Conservation (phyloP, 1,140 invertebrate species). For the Drosophila persimilis region DNA sequence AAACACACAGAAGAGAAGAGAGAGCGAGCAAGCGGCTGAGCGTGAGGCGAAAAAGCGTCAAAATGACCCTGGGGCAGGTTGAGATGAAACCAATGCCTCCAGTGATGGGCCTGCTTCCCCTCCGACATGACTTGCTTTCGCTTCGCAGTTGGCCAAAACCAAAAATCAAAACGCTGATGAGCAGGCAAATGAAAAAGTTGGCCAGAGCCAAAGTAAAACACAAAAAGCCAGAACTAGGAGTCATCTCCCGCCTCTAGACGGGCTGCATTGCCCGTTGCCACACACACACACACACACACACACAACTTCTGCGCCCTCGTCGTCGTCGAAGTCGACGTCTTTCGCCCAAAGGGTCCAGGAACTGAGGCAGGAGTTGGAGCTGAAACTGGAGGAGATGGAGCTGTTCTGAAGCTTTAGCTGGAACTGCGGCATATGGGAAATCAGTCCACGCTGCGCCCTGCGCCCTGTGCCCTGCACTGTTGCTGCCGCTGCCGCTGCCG, state of each 20-base stretch:
- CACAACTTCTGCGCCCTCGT: conserved; percentile 46
- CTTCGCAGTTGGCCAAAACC: conserved; percentile 66
- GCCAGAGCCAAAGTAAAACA: conserved; percentile 46
- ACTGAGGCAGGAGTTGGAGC: conserved; percentile 44
- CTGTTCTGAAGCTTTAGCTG: conserved; percentile 27
- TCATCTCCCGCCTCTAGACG: background rate
- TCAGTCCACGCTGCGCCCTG: conserved; percentile 53
- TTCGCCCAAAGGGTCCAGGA: conserved; percentile 69
- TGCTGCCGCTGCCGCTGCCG: background rate
- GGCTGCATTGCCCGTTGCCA: conserved; percentile 14
- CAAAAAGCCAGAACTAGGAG: conserved; percentile 66
- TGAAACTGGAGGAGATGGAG: conserved; percentile 42
- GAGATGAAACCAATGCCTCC: conserved; percentile 76
- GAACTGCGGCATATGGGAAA: conserved; percentile 77
- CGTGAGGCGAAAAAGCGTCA: conserved; percentile 54
- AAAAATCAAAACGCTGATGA: conserved; percentile 81
- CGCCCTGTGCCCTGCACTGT: background rate
- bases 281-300: conserved; percentile 19
- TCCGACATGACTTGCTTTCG: conserved; percentile 46
- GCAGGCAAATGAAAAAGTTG: conserved; percentile 82
- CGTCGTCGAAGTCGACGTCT: conserved; percentile 26
- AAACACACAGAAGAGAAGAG: conserved; percentile 13
- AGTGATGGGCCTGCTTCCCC: conserved; percentile 25
- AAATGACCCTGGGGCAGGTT: conserved; percentile 71
- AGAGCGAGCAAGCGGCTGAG: conserved; percentile 6